A percentile compares a stretch with the other conserved stretches of the same genome.
These are phyloP conservation scores for Plagiodera versicolora DNA, from an alignment of 2,888 invertebrate genomes.

Conservation along the genomic window DNA sequence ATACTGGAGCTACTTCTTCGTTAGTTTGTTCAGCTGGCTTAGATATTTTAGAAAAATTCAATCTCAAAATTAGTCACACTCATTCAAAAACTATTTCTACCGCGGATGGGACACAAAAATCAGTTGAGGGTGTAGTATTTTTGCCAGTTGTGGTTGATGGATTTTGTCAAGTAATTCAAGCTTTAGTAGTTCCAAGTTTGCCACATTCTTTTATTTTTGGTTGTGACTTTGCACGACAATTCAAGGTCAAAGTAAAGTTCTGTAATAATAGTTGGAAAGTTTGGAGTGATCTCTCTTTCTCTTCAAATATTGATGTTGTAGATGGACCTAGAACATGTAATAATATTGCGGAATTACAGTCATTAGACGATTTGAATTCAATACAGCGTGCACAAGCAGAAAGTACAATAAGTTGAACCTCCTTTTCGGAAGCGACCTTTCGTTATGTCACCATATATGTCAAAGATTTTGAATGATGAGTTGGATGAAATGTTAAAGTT, in stretches of 20 bases:
- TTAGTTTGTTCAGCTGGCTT: conserved; percentile 15
- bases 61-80: neutral
- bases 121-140: conserved; percentile 14
- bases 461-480: conserved; percentile 20
- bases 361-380: conserved; percentile 3
- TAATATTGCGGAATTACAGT: neutral
- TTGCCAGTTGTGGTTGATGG: conserved; percentile 17
- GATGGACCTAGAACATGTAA: neutral
- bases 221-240: conserved; percentile 17
- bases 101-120: conserved; percentile 19
- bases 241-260: conserved; percentile 10
- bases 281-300: neutral
- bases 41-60: conserved; percentile 11
- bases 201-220: conserved; percentile 20
- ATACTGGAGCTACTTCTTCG: conserved; percentile 20
- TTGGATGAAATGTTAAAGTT: conserved; percentile 24
- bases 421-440: conserved; percentile 23
- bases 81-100: conserved; percentile 11
- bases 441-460: conserved; percentile 17
- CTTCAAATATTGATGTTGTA: neutral
- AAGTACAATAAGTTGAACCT: conserved; percentile 10
- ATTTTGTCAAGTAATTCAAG: conserved; percentile 14
- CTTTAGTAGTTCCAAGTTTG: conserved; percentile 24
- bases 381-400: conserved; percentile 4
- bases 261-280: conserved; percentile 1